These are phyloP conservation scores for Oxyura jamaicensis DNA, from an alignment of 2,113 vertebrate species.

Conservation along the genomic window DNA sequence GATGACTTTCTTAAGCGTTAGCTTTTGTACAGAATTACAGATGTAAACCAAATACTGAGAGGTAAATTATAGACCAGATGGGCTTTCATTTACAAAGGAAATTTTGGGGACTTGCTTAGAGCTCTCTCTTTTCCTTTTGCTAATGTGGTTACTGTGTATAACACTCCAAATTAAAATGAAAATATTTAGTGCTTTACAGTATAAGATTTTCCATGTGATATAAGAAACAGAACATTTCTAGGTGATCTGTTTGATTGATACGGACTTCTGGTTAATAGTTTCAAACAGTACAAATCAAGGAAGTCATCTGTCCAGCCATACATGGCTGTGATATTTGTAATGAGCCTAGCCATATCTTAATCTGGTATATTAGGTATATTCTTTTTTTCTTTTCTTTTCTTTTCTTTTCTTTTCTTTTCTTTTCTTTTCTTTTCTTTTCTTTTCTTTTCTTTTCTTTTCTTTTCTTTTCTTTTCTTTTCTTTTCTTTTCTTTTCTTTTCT, in stretches of 20 bases:
- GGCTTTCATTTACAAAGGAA: background rate
- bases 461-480: too few species aligned
- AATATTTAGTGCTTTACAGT: background rate
- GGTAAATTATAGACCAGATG: background rate
- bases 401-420: too few species aligned
- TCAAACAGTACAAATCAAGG: background rate
- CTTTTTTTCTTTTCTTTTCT: too few species aligned
- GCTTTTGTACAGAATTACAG: background rate
- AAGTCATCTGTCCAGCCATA: background rate
- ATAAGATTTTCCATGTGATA: background rate
- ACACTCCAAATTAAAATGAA: constrained; percentile 3
- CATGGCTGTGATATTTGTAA: background rate
- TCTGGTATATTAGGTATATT: background rate
- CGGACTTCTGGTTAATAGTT: background rate
- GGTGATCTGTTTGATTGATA: background rate
- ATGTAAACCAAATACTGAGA: background rate
- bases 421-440: too few species aligned
- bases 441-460: background rate
- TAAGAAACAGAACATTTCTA: background rate
- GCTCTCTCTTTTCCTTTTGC: background rate
- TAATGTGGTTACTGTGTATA: background rate
- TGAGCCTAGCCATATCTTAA: background rate
- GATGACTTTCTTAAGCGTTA: background rate
- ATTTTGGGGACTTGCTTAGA: background rate
- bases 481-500: too few species aligned